Conservation (phyloP, 2,113 vertebrate species). For the Smithornis capensis region DNA sequence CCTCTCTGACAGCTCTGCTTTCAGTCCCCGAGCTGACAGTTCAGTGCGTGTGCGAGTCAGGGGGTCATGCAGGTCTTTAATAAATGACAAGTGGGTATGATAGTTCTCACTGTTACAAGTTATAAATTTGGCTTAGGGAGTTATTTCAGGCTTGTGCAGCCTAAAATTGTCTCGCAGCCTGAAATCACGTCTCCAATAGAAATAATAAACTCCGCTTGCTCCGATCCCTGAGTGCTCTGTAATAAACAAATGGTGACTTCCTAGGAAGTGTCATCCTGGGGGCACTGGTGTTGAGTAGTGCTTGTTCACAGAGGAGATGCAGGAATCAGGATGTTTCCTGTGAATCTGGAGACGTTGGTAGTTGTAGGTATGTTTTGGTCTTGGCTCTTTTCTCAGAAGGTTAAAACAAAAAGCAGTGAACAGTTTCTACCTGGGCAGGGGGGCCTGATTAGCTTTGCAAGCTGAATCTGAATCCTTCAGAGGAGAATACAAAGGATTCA, state of each 20-base stretch:
- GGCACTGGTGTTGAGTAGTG: fast-evolving
- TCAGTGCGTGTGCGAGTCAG: neutral
- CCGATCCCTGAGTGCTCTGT: neutral
- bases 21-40: neutral
- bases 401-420: neutral
- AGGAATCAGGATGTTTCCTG: neutral
- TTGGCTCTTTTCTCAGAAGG: neutral
- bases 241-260: neutral
- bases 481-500: neutral
- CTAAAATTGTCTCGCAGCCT: conserved; percentile 21
- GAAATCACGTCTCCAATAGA: neutral
- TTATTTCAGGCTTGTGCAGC: neutral
- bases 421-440: neutral
- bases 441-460: neutral
- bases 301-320: neutral
- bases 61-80: neutral
- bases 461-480: neutral
- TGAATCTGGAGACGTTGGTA: neutral
- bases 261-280: neutral
- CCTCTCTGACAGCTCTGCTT: neutral
- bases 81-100: neutral
- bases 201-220: neutral
- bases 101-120: neutral
- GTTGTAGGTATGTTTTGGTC: fast-evolving
- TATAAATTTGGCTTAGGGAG: neutral